These are phyloP conservation scores for Syngnathus floridae DNA, from an alignment of 2,113 vertebrate species.

Conservation along the genomic window DNA sequence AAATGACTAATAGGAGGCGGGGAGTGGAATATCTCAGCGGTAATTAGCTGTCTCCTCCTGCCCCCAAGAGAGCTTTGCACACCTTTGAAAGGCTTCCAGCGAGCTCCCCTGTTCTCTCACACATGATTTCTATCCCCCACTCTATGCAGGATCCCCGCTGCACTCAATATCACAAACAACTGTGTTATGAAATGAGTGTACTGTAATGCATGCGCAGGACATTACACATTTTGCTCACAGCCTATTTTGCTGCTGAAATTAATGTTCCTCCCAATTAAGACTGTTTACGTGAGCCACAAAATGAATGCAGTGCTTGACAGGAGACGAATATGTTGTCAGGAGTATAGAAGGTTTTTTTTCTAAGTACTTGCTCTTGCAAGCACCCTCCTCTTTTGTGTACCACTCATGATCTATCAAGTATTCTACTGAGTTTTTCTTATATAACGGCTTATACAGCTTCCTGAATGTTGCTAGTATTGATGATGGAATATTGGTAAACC, in stretches of 20 bases:
- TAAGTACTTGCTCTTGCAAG: background rate
- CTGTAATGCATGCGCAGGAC: no score
- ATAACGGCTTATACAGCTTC: no score
- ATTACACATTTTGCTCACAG: no score
- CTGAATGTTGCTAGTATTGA: no score
- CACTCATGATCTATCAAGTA: background rate
- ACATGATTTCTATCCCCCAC: conserved; percentile 13
- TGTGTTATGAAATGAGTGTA: no score
- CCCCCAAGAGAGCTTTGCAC: conserved; percentile 21
- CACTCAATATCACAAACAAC: conserved; percentile 14
- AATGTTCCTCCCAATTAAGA: no score
- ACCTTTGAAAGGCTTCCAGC: conserved; percentile 56
- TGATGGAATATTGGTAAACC: no score
- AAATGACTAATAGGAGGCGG: conserved; percentile 55
- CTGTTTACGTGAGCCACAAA: background rate
- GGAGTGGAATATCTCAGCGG: conserved; percentile 38
- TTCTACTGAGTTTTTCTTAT: no score
- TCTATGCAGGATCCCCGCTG: conserved; percentile 1
- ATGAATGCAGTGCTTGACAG: background rate
- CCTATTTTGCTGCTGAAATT: no score
- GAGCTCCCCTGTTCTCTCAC: conserved; percentile 31
- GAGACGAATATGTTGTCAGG: background rate
- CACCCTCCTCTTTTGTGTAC: background rate
- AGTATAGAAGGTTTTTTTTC: background rate
- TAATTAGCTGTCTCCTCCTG: conserved; percentile 55